Evolutionary conservation across 2,888 invertebrate genomes (phyloP).

Genomic region (Lymantria monacha): DNA sequence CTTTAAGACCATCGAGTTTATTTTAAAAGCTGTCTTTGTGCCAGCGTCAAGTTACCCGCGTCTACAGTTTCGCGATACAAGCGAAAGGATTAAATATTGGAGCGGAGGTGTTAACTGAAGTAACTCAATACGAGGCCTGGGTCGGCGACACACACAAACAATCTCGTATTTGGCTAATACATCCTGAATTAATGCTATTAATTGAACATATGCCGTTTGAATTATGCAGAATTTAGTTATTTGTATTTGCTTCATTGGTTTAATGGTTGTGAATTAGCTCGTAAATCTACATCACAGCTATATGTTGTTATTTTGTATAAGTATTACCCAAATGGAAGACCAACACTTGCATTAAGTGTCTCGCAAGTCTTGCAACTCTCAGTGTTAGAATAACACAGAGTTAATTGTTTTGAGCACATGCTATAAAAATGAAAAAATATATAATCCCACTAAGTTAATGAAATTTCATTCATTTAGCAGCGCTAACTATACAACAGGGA

Average conservation of each 20-base stretch:
- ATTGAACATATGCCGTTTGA: slow-evolving; percentile 6
- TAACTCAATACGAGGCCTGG: slow-evolving; percentile 41
- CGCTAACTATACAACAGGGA: too few species aligned
- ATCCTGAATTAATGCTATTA: slow-evolving; percentile 6
- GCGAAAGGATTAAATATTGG: slow-evolving; percentile 38
- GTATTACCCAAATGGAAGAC: too few species aligned
- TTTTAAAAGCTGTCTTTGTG: slow-evolving; percentile 44
- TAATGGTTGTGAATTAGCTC: too few species aligned
- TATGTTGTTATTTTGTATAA: too few species aligned
- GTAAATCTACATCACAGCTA: too few species aligned
- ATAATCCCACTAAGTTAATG: too few species aligned
- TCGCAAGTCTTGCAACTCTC: too few species aligned
- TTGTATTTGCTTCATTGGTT: neutral
- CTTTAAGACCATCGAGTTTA: slow-evolving; percentile 28
- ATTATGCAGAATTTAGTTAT: neutral
- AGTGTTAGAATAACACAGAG: too few species aligned
- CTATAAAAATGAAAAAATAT: too few species aligned
- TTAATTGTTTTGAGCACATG: too few species aligned
- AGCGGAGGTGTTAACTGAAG: slow-evolving; percentile 43
- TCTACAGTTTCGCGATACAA: slow-evolving; percentile 41
- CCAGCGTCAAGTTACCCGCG: slow-evolving; percentile 42
- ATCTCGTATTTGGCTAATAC: slow-evolving; percentile 24
- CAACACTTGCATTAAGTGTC: too few species aligned
- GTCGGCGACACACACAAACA: slow-evolving; percentile 25
- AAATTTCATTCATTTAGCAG: too few species aligned